Conservation (phyloP, 2,797 vertebrate species). For the Darevskia mixta region DNA sequence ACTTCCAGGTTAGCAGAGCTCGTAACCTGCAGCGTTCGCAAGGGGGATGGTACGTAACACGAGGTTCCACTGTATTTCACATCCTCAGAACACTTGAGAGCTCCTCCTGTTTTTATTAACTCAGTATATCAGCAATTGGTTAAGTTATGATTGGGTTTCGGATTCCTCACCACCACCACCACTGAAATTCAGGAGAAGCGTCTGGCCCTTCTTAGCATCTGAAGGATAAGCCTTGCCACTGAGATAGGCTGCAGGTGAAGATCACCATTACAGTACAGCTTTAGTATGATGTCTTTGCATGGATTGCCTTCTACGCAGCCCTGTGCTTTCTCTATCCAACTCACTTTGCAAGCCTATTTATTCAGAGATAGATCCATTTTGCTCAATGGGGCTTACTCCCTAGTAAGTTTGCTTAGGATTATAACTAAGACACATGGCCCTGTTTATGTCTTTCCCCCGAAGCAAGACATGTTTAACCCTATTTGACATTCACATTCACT, state of each 20-base stretch:
- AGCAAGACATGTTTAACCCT: not conserved
- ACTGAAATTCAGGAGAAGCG: not conserved
- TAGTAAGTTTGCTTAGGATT: not conserved
- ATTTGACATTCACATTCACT: not conserved
- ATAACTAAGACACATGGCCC: not conserved
- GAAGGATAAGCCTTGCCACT: conserved; percentile 15
- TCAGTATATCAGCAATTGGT: not conserved
- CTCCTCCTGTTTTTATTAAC: not conserved
- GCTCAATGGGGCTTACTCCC: not conserved
- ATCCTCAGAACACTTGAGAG: not conserved
- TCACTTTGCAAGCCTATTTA: not conserved
- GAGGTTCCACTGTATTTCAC: conserved; percentile 2
- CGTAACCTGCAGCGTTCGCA: too few relatives aligned
- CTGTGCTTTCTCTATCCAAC: not conserved
- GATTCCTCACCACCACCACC: not conserved
- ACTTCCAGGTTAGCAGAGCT: too few relatives aligned
- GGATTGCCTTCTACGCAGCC: too few relatives aligned
- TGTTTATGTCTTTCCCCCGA: not conserved
- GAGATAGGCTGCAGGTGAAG: conserved; percentile 18
- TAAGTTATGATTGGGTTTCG: not conserved
- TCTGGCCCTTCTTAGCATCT: not conserved
- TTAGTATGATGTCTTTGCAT: not conserved
- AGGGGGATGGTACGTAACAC: too few relatives aligned
- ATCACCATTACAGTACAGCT: not conserved
- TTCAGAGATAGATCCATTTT: not conserved